Evolutionary conservation across 2,888 invertebrate species (phyloP).

Genomic region (Plebejus melissa): DNA sequence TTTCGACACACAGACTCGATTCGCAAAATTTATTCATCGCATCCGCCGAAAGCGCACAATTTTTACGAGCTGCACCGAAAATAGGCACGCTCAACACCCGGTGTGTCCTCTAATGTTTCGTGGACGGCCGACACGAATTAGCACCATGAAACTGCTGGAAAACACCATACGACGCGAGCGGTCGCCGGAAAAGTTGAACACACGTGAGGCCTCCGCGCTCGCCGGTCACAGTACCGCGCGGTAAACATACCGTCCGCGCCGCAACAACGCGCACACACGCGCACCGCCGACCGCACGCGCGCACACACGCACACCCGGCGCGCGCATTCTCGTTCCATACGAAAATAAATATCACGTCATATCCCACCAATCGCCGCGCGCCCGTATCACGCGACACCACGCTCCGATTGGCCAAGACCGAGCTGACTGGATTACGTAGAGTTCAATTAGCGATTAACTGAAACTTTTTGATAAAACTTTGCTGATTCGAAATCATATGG

Average conservation of each 20-base stretch:
- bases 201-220: slow-evolving; percentile 83
- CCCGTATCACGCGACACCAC: slow-evolving; percentile 56
- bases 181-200: slow-evolving; percentile 65
- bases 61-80: slow-evolving; percentile 67
- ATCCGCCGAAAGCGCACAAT: slow-evolving; percentile 73
- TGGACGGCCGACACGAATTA: slow-evolving; percentile 58
- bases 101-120: slow-evolving; percentile 52
- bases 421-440: slow-evolving; percentile 67
- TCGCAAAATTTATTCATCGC: slow-evolving; percentile 79
- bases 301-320: slow-evolving; percentile 49
- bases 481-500: slow-evolving; percentile 67
- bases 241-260: slow-evolving; percentile 74
- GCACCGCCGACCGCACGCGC: slow-evolving; percentile 46
- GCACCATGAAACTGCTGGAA: slow-evolving; percentile 63
- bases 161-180: slow-evolving; percentile 65
- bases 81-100: slow-evolving; percentile 49
- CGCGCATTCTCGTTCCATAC: slow-evolving; percentile 61
- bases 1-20: slow-evolving; percentile 75
- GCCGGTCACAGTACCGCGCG: slow-evolving; percentile 75
- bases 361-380: slow-evolving; percentile 53
- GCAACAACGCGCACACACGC: slow-evolving; percentile 66
- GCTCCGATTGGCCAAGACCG: slow-evolving; percentile 59
- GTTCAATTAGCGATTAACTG: slow-evolving; percentile 74
- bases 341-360: slow-evolving; percentile 72
- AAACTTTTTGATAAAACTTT: slow-evolving; percentile 72